phyloP scores from a whole-genome alignment of 92 coral and sea anemone genomes.

The Palythoa grandis region DNA sequence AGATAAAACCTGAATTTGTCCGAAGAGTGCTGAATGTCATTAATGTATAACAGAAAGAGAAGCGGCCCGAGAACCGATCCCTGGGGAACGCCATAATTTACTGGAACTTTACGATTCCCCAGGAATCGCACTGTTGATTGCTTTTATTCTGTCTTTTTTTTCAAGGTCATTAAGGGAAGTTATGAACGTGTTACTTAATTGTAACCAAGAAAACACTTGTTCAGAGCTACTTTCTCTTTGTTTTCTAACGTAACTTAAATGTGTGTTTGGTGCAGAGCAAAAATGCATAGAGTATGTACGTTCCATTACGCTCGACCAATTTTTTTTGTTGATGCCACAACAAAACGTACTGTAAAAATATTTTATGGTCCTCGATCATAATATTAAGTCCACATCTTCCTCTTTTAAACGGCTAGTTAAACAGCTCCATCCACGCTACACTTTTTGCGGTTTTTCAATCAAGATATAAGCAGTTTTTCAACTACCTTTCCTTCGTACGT shows the following conservation, averaged over 20 bases:
- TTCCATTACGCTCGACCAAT: background rate
- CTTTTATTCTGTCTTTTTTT: background rate
- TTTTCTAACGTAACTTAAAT: background rate
- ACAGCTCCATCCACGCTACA: slow-evolving; percentile 8
- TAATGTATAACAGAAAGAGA: too few species aligned
- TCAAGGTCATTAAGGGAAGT: background rate
- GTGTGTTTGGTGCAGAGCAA: background rate
- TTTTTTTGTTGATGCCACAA: background rate
- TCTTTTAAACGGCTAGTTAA: slow-evolving; percentile 3
- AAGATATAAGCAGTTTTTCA: slow-evolving; percentile 1
- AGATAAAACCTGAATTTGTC: too few species aligned
- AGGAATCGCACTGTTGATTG: background rate
- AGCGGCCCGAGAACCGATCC: too few species aligned
- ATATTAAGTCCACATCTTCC: slow-evolving; percentile 5
- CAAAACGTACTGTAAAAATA: background rate
- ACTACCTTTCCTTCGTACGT: background rate
- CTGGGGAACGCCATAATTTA: too few species aligned
- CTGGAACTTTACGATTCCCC: too few species aligned
- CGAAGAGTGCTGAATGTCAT: too few species aligned
- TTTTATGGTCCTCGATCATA: background rate
- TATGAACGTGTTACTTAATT: background rate
- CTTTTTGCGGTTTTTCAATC: slow-evolving; percentile 15
- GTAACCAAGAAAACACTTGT: background rate
- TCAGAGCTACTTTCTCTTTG: background rate
- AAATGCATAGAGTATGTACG: background rate